Evolutionary conservation across 2,888 invertebrate species (phyloP).

Genomic region (Raillietiella orientalis): DNA sequence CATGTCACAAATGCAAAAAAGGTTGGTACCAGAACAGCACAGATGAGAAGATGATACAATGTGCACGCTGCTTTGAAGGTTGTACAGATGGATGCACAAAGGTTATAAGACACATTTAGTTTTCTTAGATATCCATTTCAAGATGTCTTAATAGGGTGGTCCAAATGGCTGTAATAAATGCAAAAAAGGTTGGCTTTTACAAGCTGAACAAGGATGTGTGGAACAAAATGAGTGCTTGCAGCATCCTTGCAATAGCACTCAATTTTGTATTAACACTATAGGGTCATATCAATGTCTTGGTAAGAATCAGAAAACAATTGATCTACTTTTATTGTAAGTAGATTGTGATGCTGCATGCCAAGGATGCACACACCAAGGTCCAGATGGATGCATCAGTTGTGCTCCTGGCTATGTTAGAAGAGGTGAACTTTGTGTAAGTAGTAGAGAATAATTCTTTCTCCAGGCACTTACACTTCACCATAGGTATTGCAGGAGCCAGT

Average conservation of each 20-base stretch:
- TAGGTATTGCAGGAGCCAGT: background rate
- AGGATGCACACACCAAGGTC: constrained; percentile 58
- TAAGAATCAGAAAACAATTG: constrained; percentile 9
- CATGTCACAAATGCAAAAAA: constrained; percentile 41
- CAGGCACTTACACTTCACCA: constrained; percentile 1
- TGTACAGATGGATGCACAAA: constrained; percentile 42
- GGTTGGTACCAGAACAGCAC: constrained; percentile 36
- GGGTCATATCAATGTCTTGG: constrained; percentile 43
- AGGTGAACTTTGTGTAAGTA: constrained; percentile 37
- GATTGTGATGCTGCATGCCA: constrained; percentile 53
- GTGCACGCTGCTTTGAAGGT: constrained; percentile 40
- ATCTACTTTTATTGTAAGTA: constrained; percentile 8
- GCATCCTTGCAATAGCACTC: constrained; percentile 19
- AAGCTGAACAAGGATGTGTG: constrained; percentile 36
- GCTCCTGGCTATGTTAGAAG: constrained; percentile 31
- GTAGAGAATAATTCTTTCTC: constrained; percentile 19
- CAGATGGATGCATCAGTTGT: constrained; percentile 61
- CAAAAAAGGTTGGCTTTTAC: constrained; percentile 34
- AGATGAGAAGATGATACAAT: constrained; percentile 35
- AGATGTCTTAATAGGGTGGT: too few species aligned
- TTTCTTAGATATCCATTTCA: too few species aligned
- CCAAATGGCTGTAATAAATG: constrained; percentile 23
- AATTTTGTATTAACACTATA: constrained; percentile 64
- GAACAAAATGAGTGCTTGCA: constrained; percentile 55
- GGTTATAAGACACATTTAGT: constrained; percentile 28